phyloP scores from a whole-genome alignment of 2,797 vertebrate species.

The Orestias chungarensis region DNA sequence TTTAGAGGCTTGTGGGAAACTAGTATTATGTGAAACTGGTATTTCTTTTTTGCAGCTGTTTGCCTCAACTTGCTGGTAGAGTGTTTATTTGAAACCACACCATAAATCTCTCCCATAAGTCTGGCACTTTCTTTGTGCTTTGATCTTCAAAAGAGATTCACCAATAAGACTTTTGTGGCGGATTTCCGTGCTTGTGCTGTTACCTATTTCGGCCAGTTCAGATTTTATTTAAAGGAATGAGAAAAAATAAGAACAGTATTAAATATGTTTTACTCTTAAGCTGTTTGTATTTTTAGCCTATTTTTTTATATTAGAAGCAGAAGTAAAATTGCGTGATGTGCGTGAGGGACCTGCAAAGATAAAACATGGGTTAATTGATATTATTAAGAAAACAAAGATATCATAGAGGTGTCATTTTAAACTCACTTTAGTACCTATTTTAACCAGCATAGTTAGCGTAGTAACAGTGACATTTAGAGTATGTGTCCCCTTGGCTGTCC shows the following conservation, averaged over 20 bases:
- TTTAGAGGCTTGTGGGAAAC: background rate
- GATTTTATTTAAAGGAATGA: background rate
- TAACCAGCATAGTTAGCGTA: background rate
- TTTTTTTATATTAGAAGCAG: background rate
- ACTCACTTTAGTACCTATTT: background rate
- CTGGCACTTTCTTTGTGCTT: background rate
- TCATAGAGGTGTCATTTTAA: background rate
- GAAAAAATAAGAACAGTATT: background rate
- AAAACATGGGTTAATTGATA: background rate
- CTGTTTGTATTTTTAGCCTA: no score
- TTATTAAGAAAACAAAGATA: background rate
- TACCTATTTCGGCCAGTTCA: background rate
- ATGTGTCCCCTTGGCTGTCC: background rate
- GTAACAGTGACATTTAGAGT: background rate
- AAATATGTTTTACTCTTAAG: background rate
- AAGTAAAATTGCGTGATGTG: background rate
- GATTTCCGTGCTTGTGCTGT: background rate
- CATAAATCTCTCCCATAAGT: background rate
- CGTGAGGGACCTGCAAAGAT: background rate
- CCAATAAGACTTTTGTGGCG: background rate
- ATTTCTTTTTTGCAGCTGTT: background rate
- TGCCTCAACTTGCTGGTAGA: background rate
- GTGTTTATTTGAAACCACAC: background rate
- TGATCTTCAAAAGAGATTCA: conserved; percentile 1
- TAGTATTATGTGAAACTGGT: background rate